Conservation (phyloP, 2,113 vertebrate species). For the Cyanistes caeruleus region DNA sequence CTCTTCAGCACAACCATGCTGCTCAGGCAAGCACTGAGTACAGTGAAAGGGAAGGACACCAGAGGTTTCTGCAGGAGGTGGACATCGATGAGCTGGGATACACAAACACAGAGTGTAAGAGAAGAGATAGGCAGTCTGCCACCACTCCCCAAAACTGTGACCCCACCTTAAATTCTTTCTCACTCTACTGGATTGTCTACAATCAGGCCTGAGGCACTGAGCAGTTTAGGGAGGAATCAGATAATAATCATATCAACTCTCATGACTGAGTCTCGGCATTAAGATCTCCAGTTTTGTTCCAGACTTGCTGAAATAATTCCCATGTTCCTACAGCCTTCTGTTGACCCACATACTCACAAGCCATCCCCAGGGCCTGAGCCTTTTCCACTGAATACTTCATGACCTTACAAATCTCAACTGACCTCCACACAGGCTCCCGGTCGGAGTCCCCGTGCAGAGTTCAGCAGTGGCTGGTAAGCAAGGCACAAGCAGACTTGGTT, state of each 20-base stretch:
- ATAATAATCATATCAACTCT: neutral
- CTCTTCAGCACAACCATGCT: slow-evolving; percentile 75
- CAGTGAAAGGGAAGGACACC: slow-evolving; percentile 67
- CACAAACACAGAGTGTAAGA: neutral
- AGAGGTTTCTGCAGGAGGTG: slow-evolving; percentile 83
- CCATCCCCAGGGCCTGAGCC: neutral
- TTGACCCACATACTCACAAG: neutral
- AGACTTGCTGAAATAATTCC: neutral
- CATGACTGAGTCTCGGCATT: neutral
- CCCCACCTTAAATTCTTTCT: neutral
- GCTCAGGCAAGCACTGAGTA: slow-evolving; percentile 83
- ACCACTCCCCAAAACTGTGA: neutral
- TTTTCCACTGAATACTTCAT: neutral
- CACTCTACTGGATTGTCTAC: neutral
- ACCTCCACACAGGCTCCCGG: slow-evolving; percentile 82
- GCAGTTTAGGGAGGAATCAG: neutral
- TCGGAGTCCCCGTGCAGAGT: slow-evolving; percentile 73
- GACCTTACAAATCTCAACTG: neutral
- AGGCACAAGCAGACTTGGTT: slow-evolving; percentile 82
- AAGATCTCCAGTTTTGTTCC: neutral
- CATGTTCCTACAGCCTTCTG: neutral
- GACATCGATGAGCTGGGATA: slow-evolving; percentile 78
- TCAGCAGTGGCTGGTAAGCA: slow-evolving; percentile 82
- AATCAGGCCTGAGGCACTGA: neutral
- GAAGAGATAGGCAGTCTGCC: neutral